Percentiles rank a stretch among this genome's conserved stretches.
These are phyloP conservation scores for Formica aserva DNA, from an alignment of 2,888 invertebrate genomes.

Conservation along the genomic window DNA sequence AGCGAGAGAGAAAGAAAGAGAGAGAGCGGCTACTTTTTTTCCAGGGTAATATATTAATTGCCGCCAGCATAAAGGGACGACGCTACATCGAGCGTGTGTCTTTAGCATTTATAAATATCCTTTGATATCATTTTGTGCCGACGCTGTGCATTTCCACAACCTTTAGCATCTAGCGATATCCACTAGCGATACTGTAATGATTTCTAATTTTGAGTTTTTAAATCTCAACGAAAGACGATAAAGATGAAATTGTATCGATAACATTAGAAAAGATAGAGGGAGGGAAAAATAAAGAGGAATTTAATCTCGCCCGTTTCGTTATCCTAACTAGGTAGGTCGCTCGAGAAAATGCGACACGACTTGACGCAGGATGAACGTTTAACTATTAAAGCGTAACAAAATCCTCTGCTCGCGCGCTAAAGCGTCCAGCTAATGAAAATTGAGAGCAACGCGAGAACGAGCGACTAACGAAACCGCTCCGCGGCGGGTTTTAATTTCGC, in stretches of 20 bases:
- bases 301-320: not conserved
- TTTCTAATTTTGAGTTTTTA: slow-evolving; percentile 4
- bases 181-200: not conserved
- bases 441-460: slow-evolving; percentile 48
- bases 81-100: not conserved
- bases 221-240: not conserved
- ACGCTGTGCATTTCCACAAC: not conserved
- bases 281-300: not conserved
- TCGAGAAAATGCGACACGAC: slow-evolving; percentile 13
- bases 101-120: slow-evolving; percentile 36
- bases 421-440: slow-evolving; percentile 20
- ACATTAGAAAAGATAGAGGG: not conserved
- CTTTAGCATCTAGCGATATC: not conserved
- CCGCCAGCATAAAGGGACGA: not conserved
- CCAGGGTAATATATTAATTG: slow-evolving; percentile 26
- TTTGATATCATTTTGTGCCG: slow-evolving; percentile 20
- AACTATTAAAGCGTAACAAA: slow-evolving; percentile 35
- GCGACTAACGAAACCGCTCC: slow-evolving; percentile 17
- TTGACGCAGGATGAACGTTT: not conserved
- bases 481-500: slow-evolving; percentile 48
- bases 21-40: slow-evolving; percentile 5
- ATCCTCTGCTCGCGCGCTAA: slow-evolving; percentile 1
- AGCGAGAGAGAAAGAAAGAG: not conserved
- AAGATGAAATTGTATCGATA: not conserved
- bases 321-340: not conserved